A percentile compares a stretch with the other conserved stretches of the same genome.
Evolutionary conservation across 2,113 vertebrate species (phyloP).

Genomic region (Columba janthina): DNA sequence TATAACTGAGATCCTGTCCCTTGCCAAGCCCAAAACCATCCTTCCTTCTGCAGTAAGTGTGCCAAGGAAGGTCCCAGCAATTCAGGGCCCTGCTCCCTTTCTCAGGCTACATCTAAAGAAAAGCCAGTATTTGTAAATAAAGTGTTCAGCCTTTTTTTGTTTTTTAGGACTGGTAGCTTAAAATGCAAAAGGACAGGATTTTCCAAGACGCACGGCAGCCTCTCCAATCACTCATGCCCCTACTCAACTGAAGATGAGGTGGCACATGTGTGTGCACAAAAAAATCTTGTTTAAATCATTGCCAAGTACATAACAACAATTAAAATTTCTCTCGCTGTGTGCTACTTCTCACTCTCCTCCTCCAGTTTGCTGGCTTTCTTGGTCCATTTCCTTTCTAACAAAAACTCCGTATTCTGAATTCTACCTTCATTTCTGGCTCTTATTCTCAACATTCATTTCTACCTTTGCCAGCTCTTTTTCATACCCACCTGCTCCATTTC

Average conservation of each 20-base stretch:
- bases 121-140: neutral
- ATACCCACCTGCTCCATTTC: neutral
- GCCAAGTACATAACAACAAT: neutral
- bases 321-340: neutral
- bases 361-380: neutral
- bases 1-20: neutral
- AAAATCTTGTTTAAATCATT: neutral
- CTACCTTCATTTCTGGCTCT: neutral
- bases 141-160: neutral
- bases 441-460: neutral
- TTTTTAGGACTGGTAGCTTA: neutral
- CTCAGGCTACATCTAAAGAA: neutral
- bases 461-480: neutral
- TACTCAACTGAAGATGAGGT: neutral
- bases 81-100: neutral
- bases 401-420: neutral
- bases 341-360: neutral
- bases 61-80: neutral
- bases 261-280: fast-evolving
- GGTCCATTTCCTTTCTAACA: neutral
- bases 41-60: neutral
- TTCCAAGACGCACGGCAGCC: neutral
- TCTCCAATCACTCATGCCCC: neutral
- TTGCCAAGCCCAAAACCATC: neutral
- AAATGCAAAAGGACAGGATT: neutral